These are phyloP conservation scores for Cotesia congregata DNA, from an alignment of 2,888 invertebrate species.

Conservation along the genomic window DNA sequence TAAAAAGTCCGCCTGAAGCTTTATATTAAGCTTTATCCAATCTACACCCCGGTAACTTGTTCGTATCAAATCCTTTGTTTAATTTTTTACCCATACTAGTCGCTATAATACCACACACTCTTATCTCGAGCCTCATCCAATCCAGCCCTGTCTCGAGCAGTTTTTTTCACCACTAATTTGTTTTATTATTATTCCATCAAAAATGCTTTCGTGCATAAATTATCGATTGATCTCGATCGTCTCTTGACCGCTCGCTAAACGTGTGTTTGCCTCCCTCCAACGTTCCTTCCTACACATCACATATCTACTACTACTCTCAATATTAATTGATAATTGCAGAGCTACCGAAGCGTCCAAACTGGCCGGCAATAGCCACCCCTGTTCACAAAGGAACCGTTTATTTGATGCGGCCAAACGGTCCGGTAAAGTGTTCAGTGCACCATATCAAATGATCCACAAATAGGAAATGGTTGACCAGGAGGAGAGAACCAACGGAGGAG, in stretches of 20 bases:
- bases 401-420: slow-evolving; percentile 41
- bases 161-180: slow-evolving; percentile 37
- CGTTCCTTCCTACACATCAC: slow-evolving; percentile 13
- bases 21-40: neutral
- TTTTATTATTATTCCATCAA: slow-evolving; percentile 46
- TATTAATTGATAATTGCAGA: slow-evolving; percentile 60
- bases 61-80: neutral
- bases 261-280: neutral
- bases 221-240: slow-evolving; percentile 51
- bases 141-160: neutral
- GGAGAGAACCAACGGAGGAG: slow-evolving; percentile 18
- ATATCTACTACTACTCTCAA: slow-evolving; percentile 51
- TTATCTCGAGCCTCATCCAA: neutral
- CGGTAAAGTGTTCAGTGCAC: slow-evolving; percentile 47
- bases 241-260: neutral
- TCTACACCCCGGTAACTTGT: neutral
- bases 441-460: slow-evolving; percentile 48
- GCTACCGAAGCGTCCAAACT: slow-evolving; percentile 43
- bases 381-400: slow-evolving; percentile 46
- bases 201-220: slow-evolving; percentile 56
- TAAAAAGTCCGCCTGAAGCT: neutral
- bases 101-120: neutral
- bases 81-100: neutral
- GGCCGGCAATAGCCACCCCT: slow-evolving; percentile 30
- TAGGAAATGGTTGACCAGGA: slow-evolving; percentile 32